phyloP scores from a whole-genome alignment of 1,140 invertebrate genomes.

The Hyles vespertilio region DNA sequence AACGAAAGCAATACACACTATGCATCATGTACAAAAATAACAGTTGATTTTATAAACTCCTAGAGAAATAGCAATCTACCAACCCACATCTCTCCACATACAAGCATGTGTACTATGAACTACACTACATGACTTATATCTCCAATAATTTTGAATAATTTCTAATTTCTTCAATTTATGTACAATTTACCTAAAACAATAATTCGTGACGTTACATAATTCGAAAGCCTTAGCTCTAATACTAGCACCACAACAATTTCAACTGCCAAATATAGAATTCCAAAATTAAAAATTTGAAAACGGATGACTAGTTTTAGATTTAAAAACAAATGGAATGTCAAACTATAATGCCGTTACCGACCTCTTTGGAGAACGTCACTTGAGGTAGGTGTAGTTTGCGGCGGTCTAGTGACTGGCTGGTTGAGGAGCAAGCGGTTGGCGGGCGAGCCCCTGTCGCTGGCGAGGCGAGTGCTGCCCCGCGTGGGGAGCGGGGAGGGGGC shows the following conservation, averaged over 20 bases:
- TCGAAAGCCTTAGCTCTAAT: conserved; percentile 4
- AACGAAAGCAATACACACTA: conserved; percentile 36
- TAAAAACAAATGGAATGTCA: conserved; percentile 35
- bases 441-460: conserved; percentile 60
- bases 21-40: conserved; percentile 35
- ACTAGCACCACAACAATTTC: conserved; percentile 13
- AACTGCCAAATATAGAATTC: conserved; percentile 5
- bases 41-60: conserved; percentile 16
- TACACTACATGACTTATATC: no score
- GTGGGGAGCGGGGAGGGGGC: conserved; percentile 48
- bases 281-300: conserved; percentile 4
- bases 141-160: background rate
- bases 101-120: no score
- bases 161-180: background rate
- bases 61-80: conserved; percentile 12
- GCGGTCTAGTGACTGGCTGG: conserved; percentile 66
- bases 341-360: conserved; percentile 84
- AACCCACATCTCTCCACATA: no score
- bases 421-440: conserved; percentile 73
- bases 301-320: conserved; percentile 26
- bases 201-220: conserved; percentile 24
- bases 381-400: conserved; percentile 83
- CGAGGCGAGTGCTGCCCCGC: conserved; percentile 44
- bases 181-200: background rate
- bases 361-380: conserved; percentile 90